These are phyloP conservation scores for Malurus cyaneus DNA, from an alignment of 2,113 vertebrate species.

Conservation along the genomic window DNA sequence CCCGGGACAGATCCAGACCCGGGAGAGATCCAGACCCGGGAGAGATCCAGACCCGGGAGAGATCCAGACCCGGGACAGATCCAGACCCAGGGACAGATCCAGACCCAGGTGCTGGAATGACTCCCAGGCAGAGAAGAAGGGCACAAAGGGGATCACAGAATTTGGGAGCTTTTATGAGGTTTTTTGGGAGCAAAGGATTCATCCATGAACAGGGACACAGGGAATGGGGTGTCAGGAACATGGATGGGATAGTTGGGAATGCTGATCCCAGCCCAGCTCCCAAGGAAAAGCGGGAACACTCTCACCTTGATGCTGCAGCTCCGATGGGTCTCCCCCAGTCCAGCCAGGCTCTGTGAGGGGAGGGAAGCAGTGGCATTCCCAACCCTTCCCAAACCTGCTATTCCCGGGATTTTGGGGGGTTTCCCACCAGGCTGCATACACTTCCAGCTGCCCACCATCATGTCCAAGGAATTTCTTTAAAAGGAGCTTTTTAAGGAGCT, in stretches of 20 bases:
- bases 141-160: neutral
- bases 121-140: fast-evolving
- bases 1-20: fast-evolving
- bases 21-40: no score
- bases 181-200: neutral
- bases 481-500: neutral
- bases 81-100: neutral
- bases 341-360: conserved; percentile 46
- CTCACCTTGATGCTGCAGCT: conserved; percentile 85
- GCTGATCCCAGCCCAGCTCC: neutral
- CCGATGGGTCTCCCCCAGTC: conserved; percentile 63
- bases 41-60: no score
- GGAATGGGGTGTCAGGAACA: neutral
- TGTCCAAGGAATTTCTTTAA: neutral
- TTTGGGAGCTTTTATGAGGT: neutral
- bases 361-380: neutral
- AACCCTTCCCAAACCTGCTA: neutral
- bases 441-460: neutral
- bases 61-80: neutral
- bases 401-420: fast-evolving
- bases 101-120: fast-evolving
- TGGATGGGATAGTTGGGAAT: neutral
- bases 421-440: neutral
- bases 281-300: fast-evolving
- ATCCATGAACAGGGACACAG: neutral